Evolutionary conservation across 2,113 vertebrate genomes (phyloP).

Genomic region (Entelurus aequoreus): DNA sequence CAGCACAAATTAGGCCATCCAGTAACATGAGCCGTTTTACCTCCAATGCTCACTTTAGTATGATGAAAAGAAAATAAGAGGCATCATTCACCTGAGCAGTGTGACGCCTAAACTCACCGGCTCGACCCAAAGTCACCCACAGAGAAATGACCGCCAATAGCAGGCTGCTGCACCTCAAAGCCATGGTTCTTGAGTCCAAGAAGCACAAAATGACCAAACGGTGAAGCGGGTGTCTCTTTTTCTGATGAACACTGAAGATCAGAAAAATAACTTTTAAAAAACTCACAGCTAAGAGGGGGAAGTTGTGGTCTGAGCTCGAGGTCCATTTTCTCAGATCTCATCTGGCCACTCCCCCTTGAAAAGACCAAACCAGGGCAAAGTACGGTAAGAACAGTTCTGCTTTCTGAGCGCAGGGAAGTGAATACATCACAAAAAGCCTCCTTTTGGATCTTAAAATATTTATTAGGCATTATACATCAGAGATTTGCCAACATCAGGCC

Average conservation of each 20-base stretch:
- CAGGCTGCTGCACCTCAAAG: constrained; percentile 17
- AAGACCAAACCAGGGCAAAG: constrained; percentile 39
- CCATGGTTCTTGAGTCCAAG: constrained; percentile 19
- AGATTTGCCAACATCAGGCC: constrained; percentile 9
- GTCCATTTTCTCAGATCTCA: constrained; percentile 59
- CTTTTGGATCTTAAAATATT: constrained; percentile 58
- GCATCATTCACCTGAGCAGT: not conserved
- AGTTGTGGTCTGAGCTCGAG: constrained; percentile 68
- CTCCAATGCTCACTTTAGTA: not conserved
- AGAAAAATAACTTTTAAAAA: not conserved
- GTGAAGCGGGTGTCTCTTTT: not conserved
- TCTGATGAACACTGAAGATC: constrained; percentile 25
- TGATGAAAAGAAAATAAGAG: not conserved
- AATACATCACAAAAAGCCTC: not conserved
- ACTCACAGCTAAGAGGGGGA: constrained; percentile 50
- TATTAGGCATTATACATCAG: constrained; percentile 62
- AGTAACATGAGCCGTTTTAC: not conserved
- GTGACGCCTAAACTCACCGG: constrained; percentile 52
- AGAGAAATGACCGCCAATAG: constrained; percentile 42
- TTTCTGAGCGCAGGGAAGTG: not conserved
- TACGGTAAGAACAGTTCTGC: not conserved
- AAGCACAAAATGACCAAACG: not conserved
- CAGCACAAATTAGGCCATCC: constrained; percentile 18
- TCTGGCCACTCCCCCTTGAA: constrained; percentile 56
- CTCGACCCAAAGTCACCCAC: constrained; percentile 61